Evolutionary conservation across 2,113 vertebrate species (phyloP).

Genomic region (Propithecus coquereli): DNA sequence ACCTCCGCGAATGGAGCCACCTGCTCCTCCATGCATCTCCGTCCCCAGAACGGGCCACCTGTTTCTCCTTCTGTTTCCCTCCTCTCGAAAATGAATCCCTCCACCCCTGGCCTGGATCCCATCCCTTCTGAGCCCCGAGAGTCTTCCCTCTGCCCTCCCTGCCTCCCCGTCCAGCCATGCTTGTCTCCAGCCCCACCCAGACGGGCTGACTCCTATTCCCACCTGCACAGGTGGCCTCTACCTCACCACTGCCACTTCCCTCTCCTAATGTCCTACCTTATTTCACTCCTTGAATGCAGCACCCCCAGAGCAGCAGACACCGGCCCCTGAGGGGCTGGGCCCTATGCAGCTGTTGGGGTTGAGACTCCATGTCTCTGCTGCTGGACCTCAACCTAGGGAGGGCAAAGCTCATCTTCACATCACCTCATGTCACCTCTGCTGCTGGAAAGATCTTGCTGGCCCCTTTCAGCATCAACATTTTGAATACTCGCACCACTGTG

Average conservation of each 20-base stretch:
- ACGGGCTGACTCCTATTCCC: neutral
- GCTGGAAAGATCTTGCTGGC: neutral
- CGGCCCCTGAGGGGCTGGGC: neutral
- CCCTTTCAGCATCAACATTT: neutral
- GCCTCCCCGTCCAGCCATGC: neutral
- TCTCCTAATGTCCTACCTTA: neutral
- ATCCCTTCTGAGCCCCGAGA: neutral
- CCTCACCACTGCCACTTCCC: too few relatives aligned
- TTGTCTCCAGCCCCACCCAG: neutral
- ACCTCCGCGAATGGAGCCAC: neutral
- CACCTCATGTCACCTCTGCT: neutral
- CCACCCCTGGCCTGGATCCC: neutral
- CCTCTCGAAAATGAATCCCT: neutral
- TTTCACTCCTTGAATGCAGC: neutral
- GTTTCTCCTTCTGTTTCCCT: neutral
- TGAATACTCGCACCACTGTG: neutral
- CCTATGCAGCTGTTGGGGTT: neutral
- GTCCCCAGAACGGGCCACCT: neutral
- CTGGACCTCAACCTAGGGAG: neutral
- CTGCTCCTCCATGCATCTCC: neutral
- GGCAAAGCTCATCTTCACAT: neutral
- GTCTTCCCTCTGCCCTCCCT: neutral
- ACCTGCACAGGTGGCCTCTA: neutral
- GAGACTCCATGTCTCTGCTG: neutral
- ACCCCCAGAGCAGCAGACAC: neutral